Evolutionary conservation across 2,888 invertebrate genomes (phyloP).

Genomic region (Eupithecia centaureata): DNA sequence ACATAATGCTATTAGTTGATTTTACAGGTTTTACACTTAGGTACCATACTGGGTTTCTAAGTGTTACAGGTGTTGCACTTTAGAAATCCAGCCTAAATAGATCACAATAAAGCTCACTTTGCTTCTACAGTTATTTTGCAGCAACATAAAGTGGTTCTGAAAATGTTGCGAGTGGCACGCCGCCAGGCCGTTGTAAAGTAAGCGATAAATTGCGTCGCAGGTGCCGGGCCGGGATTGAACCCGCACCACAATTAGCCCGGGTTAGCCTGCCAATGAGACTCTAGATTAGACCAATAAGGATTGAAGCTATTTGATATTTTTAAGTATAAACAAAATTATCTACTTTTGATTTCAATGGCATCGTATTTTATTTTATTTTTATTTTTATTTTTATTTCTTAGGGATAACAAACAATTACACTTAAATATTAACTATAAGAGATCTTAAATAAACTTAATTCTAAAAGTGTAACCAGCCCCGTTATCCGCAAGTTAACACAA

Average conservation of each 20-base stretch:
- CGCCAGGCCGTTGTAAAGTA: slow-evolving; percentile 65
- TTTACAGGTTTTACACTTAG: too few species aligned
- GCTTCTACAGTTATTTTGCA: neutral
- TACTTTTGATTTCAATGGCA: too few species aligned
- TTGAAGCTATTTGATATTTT: neutral
- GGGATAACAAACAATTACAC: too few species aligned
- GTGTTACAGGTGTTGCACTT: neutral
- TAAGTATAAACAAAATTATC: neutral
- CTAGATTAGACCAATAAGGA: slow-evolving; percentile 15
- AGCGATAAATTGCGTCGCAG: slow-evolving; percentile 62
- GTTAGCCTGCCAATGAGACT: slow-evolving; percentile 30
- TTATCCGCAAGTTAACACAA: too few species aligned
- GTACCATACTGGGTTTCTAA: neutral
- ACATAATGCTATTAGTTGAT: neutral
- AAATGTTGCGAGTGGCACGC: slow-evolving; percentile 55
- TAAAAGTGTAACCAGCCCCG: too few species aligned
- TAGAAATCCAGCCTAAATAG: neutral
- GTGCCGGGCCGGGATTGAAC: slow-evolving; percentile 48
- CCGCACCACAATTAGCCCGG: slow-evolving; percentile 30
- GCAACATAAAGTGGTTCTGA: slow-evolving; percentile 16
- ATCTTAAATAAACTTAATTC: too few species aligned
- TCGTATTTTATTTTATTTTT: too few species aligned
- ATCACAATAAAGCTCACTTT: neutral
- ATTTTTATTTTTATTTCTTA: too few species aligned
- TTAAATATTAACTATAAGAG: too few species aligned